These are phyloP conservation scores for Tetragonisca angustula DNA, from an alignment of 2,888 invertebrate species.

Conservation along the genomic window DNA sequence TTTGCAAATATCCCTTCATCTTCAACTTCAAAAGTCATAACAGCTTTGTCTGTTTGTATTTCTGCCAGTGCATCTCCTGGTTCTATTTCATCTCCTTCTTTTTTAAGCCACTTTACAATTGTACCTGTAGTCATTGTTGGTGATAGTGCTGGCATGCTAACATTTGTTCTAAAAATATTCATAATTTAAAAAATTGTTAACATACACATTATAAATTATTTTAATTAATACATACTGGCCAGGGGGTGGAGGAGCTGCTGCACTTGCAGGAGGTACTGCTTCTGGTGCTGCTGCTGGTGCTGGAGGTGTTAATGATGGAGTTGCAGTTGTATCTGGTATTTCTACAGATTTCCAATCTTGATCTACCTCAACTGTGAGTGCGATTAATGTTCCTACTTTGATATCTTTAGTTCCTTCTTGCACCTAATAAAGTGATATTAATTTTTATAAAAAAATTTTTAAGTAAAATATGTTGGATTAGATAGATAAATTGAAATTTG, in stretches of 20 bases:
- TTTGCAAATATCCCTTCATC: slow-evolving; percentile 87
- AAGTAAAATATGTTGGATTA: not conserved
- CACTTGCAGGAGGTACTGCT: slow-evolving; percentile 25
- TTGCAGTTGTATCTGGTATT: slow-evolving; percentile 72
- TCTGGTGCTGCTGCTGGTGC: slow-evolving; percentile 24
- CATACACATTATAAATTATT: not conserved
- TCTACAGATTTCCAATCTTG: slow-evolving; percentile 87
- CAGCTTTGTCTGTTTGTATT: slow-evolving; percentile 88
- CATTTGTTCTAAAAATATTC: slow-evolving; percentile 74
- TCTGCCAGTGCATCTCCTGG: slow-evolving; percentile 88
- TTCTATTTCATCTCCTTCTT: slow-evolving; percentile 85
- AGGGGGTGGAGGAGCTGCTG: slow-evolving; percentile 71
- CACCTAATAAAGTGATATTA: slow-evolving; percentile 75
- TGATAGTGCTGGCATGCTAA: slow-evolving; percentile 87
- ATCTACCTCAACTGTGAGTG: slow-evolving; percentile 86
- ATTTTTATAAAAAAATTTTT: not conserved
- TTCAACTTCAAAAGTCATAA: slow-evolving; percentile 87
- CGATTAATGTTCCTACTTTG: slow-evolving; percentile 86
- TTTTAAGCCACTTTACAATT: slow-evolving; percentile 86
- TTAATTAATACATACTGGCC: slow-evolving; percentile 77
- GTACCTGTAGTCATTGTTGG: slow-evolving; percentile 88
- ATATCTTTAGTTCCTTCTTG: slow-evolving; percentile 86
- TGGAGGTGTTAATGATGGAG: slow-evolving; percentile 41
- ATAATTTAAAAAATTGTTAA: not conserved
- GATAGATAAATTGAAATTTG: not conserved